phyloP scores from a whole-genome alignment of 2,797 vertebrate species.

The Oceanodroma leucorhoa region DNA sequence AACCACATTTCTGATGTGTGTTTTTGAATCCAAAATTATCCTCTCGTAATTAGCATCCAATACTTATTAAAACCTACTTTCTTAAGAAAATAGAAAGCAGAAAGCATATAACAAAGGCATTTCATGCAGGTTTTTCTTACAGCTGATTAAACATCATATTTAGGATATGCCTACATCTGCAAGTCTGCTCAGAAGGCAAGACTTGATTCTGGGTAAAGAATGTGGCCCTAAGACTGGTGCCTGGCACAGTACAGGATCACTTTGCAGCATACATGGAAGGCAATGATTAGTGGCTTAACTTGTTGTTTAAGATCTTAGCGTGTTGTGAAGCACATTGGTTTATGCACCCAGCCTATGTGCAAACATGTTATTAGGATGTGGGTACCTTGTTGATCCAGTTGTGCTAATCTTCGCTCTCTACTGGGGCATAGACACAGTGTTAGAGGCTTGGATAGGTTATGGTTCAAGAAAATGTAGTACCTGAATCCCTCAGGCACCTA shows the following conservation, averaged over 20 bases:
- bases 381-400: background rate
- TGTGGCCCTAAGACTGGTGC: no score
- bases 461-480: background rate
- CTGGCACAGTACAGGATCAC: background rate
- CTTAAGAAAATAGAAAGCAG: background rate
- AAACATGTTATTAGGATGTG: background rate
- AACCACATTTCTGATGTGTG: background rate
- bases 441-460: background rate
- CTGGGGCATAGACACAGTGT: background rate
- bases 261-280: background rate
- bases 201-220: background rate
- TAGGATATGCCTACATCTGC: background rate
- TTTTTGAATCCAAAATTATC: background rate
- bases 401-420: background rate
- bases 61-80: background rate
- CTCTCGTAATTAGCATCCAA: background rate
- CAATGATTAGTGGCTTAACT: background rate
- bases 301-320: background rate
- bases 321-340: background rate
- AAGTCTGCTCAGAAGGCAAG: background rate
- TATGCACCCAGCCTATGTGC: background rate
- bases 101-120: background rate
- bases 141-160: rapidly evolving
- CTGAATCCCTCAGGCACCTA: no score
- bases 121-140: background rate